Percentiles rank a stretch among this genome's conserved stretches.
phyloP scores from a whole-genome alignment of 2,113 vertebrate genomes.

The Zosterops hypoxanthus region DNA sequence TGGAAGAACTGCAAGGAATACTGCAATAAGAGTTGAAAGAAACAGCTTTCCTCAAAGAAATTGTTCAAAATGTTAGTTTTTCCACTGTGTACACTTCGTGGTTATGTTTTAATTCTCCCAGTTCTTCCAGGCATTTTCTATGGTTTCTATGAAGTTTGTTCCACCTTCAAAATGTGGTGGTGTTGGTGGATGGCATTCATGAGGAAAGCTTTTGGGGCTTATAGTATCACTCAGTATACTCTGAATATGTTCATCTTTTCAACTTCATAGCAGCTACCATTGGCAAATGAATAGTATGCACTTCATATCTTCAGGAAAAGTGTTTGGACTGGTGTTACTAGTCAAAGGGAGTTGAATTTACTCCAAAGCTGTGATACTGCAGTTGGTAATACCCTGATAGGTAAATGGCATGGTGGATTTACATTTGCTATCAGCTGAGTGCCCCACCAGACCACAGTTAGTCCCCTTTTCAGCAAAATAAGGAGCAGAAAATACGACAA shows the following conservation, averaged over 20 bases:
- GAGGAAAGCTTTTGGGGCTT: background rate
- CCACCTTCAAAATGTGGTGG: rapidly evolving
- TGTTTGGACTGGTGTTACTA: background rate
- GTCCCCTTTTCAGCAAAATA: background rate
- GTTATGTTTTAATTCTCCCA: background rate
- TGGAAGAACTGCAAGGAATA: background rate
- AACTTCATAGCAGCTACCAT: background rate
- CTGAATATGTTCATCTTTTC: background rate
- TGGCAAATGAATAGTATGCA: too few relatives aligned
- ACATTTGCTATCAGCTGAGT: rapidly evolving
- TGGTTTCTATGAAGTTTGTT: background rate
- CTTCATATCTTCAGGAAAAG: background rate
- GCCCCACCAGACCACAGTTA: background rate
- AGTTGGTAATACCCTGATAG: background rate
- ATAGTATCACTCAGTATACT: background rate
- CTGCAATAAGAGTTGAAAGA: background rate
- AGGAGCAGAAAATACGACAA: background rate
- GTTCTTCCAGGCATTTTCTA: background rate
- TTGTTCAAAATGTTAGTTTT: background rate
- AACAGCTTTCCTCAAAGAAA: background rate
- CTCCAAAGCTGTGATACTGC: background rate
- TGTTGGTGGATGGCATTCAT: background rate
- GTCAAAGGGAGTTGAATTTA: background rate
- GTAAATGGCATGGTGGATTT: background rate
- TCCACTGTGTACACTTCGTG: background rate